A percentile compares a stretch with the other conserved stretches of the same genome.
These are phyloP conservation scores for Callorhinus ursinus DNA, from an alignment of 2,113 vertebrate genomes.

Conservation along the genomic window DNA sequence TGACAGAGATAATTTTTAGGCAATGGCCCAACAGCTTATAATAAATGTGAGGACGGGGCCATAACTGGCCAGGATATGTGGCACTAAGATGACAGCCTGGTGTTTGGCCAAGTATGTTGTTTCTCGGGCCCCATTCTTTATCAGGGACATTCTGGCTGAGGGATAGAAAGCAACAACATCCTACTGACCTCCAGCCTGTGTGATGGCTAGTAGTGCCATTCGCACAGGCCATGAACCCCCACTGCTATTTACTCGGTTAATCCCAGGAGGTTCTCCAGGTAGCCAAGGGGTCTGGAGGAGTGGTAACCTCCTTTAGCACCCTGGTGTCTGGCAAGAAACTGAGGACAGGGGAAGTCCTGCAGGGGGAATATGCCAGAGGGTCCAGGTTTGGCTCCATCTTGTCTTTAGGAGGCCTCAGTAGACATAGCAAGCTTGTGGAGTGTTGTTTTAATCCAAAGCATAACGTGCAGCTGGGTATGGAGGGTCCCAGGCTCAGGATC, in stretches of 20 bases:
- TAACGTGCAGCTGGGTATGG: background rate
- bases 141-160: background rate
- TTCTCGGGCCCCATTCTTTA: background rate
- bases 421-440: background rate
- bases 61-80: background rate
- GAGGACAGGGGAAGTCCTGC: background rate
- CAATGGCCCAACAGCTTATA: background rate
- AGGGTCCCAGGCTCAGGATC: background rate
- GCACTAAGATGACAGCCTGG: background rate
- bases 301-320: background rate
- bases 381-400: background rate
- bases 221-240: too few relatives aligned
- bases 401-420: background rate
- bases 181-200: too few relatives aligned
- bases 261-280: background rate
- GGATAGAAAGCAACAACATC: background rate
- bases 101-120: background rate
- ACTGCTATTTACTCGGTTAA: background rate
- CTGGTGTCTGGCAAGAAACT: background rate
- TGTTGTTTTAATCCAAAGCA: background rate
- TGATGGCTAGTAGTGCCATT: background rate
- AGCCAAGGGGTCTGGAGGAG: background rate
- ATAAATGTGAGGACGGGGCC: background rate
- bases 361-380: background rate
- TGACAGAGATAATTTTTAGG: background rate